Evolutionary conservation across 1,140 invertebrate genomes (phyloP), one percentile per base, ranked within the genome.

Genomic region (Drosophila hydei): DNA sequence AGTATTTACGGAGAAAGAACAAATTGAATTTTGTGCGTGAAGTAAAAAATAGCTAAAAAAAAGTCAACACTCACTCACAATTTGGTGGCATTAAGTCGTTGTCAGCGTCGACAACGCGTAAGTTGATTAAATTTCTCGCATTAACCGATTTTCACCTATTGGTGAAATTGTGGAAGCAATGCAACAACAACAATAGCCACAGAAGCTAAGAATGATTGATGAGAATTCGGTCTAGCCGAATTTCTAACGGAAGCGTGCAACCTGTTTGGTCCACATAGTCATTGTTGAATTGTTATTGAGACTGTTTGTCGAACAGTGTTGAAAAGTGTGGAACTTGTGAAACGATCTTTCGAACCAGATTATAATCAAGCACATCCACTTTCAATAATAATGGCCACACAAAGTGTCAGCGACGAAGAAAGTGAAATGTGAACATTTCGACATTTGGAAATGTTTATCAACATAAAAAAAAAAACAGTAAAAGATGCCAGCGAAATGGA

Each of bases 61-160:
- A 52, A 60, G 21, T 68, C 79, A 42, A 72, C 75, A 63, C 72
- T 64, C 68, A 47, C 50, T 56, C 18, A 56, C 60, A 63, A 14
- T 75, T 74, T 64, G 77, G 40, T 47, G 50, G 67, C 60, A 64
- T 83, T 81, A 78, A 81, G 79, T 83, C 75, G 75, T 65, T 40
- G 47, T 43, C 58, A 38, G 60, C 45, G 75, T 42, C 43, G 78
- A 51, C 68, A 61, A 79, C 77, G 69, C 80, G 68, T 76, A 85
- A 79, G 73, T 85, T 84, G 77, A 84, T 84, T 85, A 84, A 83
- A 84, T 84, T 84, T 84, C 80, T 84, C 80, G 80, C 80, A 79
- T 79, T 85, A 80, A 54, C 77, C 80, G 65, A 84, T 84, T 84
- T 84, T 85, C 79, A 76, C 77, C 45, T 54, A 72, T 58, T 61